Percentiles rank a stretch among this genome's conserved stretches.
phyloP scores from a whole-genome alignment of 2,888 invertebrate species.

The Drosophila histrio region DNA sequence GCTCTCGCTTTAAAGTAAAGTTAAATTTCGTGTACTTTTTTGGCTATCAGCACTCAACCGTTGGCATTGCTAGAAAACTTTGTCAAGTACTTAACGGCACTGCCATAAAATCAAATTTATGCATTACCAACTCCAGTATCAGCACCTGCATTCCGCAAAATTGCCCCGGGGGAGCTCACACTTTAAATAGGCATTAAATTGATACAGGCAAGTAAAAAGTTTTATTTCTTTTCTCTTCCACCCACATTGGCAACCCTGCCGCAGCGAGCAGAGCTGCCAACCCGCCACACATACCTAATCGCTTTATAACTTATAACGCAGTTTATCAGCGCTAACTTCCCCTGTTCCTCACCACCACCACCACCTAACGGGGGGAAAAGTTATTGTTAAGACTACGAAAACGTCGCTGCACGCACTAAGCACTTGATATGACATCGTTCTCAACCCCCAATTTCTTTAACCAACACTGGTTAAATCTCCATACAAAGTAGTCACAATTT shows the following conservation, averaged over 20 bases:
- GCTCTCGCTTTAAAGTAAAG: neutral
- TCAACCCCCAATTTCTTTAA: neutral
- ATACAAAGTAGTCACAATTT: constrained; percentile 29
- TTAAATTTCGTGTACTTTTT: constrained; percentile 8
- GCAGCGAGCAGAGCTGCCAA: constrained; percentile 12
- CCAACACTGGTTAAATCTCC: constrained; percentile 31
- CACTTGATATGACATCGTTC: constrained; percentile 56
- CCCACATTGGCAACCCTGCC: constrained; percentile 23
- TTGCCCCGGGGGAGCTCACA: constrained; percentile 21
- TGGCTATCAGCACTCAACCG: too few relatives aligned
- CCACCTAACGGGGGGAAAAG: constrained; percentile 45
- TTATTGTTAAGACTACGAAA: constrained; percentile 66
- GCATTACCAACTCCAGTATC: constrained; percentile 46
- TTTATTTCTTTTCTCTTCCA: constrained; percentile 5
- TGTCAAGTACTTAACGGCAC: constrained; percentile 42
- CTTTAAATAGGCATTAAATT: constrained; percentile 75
- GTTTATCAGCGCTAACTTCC: constrained; percentile 59
- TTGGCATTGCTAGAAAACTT: constrained; percentile 28
- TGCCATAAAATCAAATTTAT: constrained; percentile 72
- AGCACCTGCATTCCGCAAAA: constrained; percentile 32
- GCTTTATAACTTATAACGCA: constrained; percentile 78
- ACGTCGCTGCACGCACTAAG: constrained; percentile 63
- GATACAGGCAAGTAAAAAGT: constrained; percentile 57
- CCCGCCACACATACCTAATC: constrained; percentile 66
- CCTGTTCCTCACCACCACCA: neutral